phyloP scores from a whole-genome alignment of 2,888 invertebrate genomes.

The Leptodirus hochenwartii region DNA sequence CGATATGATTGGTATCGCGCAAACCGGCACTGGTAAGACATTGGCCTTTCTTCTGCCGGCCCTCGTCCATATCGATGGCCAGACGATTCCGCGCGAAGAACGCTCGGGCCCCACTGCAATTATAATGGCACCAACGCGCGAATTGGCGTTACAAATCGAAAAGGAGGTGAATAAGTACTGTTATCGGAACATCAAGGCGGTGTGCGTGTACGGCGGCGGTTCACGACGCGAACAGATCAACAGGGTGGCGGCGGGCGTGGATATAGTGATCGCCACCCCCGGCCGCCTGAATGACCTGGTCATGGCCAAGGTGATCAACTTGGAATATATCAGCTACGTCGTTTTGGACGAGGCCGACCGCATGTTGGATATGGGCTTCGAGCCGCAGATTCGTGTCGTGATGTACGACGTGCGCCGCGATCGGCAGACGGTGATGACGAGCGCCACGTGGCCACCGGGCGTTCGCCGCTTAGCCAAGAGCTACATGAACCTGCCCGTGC shows the following conservation, averaged over 20 bases:
- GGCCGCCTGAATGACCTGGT: conserved; percentile 86
- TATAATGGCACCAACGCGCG: conserved; percentile 82
- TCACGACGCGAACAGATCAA: conserved; percentile 62
- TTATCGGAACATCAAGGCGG: conserved; percentile 40
- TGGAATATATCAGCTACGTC: conserved; percentile 38
- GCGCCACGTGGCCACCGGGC: conserved; percentile 86
- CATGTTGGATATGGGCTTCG: conserved; percentile 78
- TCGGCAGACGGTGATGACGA: conserved; percentile 91
- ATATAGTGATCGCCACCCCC: conserved; percentile 90
- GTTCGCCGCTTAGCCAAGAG: conserved; percentile 70
- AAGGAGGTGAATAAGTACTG: conserved; percentile 78
- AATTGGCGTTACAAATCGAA: conserved; percentile 84
- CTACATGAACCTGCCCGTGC: conserved; percentile 79
- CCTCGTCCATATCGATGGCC: conserved; percentile 80
- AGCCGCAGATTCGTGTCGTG: conserved; percentile 72
- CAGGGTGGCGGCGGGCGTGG: conserved; percentile 58
- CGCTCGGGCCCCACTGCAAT: conserved; percentile 72
- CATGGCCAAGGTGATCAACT: conserved; percentile 28
- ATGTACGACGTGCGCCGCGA: conserved; percentile 69
- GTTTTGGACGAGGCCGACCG: conserved; percentile 86
- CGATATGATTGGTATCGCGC: conserved; percentile 93
- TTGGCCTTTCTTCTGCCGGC: conserved; percentile 86
- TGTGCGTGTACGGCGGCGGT: conserved; percentile 87
- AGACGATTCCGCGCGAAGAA: conserved; percentile 49
- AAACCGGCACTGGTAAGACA: conserved; percentile 85